phyloP scores from a whole-genome alignment of 2,797 vertebrate species.

The Emydoidea blandingii region DNA sequence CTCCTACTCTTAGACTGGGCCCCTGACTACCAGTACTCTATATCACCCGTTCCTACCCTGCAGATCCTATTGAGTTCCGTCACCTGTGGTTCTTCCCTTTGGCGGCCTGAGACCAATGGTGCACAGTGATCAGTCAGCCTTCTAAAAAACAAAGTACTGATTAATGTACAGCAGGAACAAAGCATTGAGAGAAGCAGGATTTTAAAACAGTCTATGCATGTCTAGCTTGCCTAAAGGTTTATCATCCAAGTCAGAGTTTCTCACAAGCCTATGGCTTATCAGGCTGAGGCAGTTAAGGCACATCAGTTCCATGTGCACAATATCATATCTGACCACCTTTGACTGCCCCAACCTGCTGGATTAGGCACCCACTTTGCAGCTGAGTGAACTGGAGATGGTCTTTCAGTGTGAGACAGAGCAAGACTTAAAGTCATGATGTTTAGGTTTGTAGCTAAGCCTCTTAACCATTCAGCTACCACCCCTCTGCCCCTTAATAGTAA shows the following conservation, averaged over 20 bases:
- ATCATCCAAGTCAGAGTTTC: neutral
- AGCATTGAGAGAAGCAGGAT: neutral
- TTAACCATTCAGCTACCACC: neutral
- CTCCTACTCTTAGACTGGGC: neutral
- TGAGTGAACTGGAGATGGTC: neutral
- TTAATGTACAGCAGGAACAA: neutral
- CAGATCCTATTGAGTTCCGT: neutral
- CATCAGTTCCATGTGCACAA: no score
- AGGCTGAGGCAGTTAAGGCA: no score
- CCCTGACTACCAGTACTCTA: neutral
- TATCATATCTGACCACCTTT: neutral
- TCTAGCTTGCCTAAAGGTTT: neutral
- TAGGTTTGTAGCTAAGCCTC: neutral
- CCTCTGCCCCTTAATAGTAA: neutral
- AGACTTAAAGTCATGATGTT: neutral
- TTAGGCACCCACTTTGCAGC: neutral
- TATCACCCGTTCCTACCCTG: neutral
- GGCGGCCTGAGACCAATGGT: neutral
- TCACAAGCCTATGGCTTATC: no score
- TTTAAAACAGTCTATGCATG: neutral
- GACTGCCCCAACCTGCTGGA: neutral
- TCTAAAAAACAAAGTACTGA: neutral
- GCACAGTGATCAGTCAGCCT: neutral
- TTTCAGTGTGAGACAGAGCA: neutral
- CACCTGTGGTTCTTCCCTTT: neutral